Evolutionary conservation across 2,888 invertebrate genomes (phyloP), one percentile per base, ranked within the genome.

Genomic region (Harpalus rubripes): DNA sequence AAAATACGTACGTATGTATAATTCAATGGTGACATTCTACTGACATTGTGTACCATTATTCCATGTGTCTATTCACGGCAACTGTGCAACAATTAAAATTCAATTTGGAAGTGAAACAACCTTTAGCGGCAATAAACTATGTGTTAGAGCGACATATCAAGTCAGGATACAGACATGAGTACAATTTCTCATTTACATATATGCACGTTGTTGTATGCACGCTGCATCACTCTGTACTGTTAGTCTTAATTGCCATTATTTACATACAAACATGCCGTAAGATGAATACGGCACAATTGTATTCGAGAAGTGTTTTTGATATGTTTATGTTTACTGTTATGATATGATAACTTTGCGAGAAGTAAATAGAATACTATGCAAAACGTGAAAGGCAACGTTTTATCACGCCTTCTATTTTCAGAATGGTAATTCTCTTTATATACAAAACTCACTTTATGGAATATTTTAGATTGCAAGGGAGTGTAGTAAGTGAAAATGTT

Each of bases 171-270:
- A 39, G 68, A 68, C 68, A 68, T 18, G 72, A 18, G 15, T 74
- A 74, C 44, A 74, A 74, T 74, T 74, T 74, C 72, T 74, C 72
- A 74, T 74, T 74, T 74, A 74, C 72, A 74, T 74, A 74, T 44
- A 74, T 74, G 41, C 72, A 74, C 12, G 72, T 44, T 74, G 72
- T 41, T 41, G 72, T 41, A 74, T 74, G 72, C 72, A 44, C 15
- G 12, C 18, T 74, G 72, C 72, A 74, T 18, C 72, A 74, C 72
- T 52, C 72, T 74, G 52, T 41, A 12, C 72, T 74, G 72, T 74
- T 74, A 74, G 18, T 15, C 72, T 74, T 74, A 74, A 74, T 74
- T 74, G 41, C 72, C 41, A 74, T 74, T 74, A 74, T 74, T 74
- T 74, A 74, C 72, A 74, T 74, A 74, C 44, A 74, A 15, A 74